Percentiles rank a stretch among this genome's conserved stretches.
phyloP scores from a whole-genome alignment of 2,888 invertebrate species.

The Ochropleura leucogaster region DNA sequence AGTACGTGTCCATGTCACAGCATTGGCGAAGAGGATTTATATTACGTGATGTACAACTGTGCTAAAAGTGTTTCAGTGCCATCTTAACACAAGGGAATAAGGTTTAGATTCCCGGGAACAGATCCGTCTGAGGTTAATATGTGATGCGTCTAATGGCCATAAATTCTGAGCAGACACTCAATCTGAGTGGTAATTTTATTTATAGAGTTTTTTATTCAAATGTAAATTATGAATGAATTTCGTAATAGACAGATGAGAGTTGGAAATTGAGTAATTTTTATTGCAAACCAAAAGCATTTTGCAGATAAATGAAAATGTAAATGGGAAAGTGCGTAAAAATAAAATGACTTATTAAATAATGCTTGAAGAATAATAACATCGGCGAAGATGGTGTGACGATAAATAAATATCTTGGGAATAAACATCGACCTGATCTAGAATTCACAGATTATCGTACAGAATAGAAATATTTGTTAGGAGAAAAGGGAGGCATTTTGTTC shows the following conservation, averaged over 20 bases:
- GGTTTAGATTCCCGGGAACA: constrained; percentile 36
- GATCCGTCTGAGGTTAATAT: constrained; percentile 34
- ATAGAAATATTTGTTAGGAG: too few species aligned
- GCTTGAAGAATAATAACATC: too few species aligned
- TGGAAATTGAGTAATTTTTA: constrained; percentile 30
- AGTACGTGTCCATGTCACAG: constrained; percentile 64
- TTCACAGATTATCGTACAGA: too few species aligned
- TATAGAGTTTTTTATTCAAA: constrained; percentile 46
- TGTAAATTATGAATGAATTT: constrained; percentile 43
- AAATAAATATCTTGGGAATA: too few species aligned
- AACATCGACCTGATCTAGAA: too few species aligned
- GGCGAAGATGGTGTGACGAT: too few species aligned
- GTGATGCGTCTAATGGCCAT: constrained; percentile 47
- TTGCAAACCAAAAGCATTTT: not conserved
- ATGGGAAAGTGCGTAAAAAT: not conserved
- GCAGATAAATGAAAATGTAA: not conserved
- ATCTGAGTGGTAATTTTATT: constrained; percentile 59
- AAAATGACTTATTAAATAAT: not conserved
- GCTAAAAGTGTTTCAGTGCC: constrained; percentile 37
- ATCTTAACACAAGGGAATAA: constrained; percentile 53
- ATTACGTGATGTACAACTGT: constrained; percentile 64
- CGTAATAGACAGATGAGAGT: constrained; percentile 35
- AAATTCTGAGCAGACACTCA: constrained; percentile 59
- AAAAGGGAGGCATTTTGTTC: too few species aligned
- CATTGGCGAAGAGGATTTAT: constrained; percentile 66